phyloP scores from a whole-genome alignment of 2,113 vertebrate genomes.

The Taurulus bubalis region DNA sequence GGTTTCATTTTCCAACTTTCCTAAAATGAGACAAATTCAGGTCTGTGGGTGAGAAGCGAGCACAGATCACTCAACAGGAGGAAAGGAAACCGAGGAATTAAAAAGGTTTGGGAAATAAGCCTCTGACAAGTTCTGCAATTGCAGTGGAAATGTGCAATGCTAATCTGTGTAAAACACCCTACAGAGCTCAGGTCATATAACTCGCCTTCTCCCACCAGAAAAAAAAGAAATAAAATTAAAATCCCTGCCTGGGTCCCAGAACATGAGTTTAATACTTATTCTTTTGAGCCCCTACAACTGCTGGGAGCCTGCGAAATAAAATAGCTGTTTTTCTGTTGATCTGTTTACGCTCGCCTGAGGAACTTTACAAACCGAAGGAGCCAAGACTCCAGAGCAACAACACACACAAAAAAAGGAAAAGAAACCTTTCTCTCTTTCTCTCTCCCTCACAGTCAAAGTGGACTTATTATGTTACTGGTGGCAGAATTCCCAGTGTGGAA shows the following conservation, averaged over 20 bases:
- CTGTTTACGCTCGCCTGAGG: constrained; percentile 75
- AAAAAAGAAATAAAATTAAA: constrained; percentile 24
- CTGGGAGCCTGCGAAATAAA: constrained; percentile 65
- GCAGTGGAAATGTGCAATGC: constrained; percentile 40
- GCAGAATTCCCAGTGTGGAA: constrained; percentile 81
- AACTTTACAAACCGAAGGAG: constrained; percentile 69
- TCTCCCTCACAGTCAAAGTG: constrained; percentile 73
- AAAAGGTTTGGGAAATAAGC: constrained; percentile 53
- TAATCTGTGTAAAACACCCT: constrained; percentile 54
- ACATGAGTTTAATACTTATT: constrained; percentile 68
- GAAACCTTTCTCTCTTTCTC: constrained; percentile 46
- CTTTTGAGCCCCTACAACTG: constrained; percentile 56
- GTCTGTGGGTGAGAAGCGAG: constrained; percentile 20
- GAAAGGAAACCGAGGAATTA: constrained; percentile 44
- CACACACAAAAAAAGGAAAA: constrained; percentile 25
- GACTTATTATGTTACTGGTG: constrained; percentile 81
- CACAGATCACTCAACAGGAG: constrained; percentile 18
- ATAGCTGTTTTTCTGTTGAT: constrained; percentile 72
- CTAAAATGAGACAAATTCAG: neutral
- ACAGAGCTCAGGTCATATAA: constrained; percentile 62
- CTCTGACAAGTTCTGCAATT: constrained; percentile 46
- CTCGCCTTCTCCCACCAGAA: neutral
- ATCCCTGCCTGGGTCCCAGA: constrained; percentile 31
- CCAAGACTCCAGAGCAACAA: constrained; percentile 60
- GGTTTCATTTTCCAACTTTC: constrained; percentile 7